Evolutionary conservation across 2,888 invertebrate genomes (phyloP), one percentile per base, ranked within the genome.

Genomic region (Gryllus longicercus): DNA sequence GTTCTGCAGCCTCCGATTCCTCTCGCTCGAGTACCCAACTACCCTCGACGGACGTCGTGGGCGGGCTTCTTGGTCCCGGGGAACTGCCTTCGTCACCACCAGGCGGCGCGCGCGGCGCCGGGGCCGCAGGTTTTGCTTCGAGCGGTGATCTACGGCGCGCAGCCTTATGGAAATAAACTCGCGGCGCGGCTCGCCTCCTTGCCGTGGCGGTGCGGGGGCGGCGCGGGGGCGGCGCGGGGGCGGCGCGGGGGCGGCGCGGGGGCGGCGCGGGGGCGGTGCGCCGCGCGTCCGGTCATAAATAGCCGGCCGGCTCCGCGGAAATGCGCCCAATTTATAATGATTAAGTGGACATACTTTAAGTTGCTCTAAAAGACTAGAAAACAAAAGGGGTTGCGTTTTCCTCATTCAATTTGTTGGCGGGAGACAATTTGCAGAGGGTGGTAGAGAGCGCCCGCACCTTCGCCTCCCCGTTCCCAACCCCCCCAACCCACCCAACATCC

Each of bases 91-190:
- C 38, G 38, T 38, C 38, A 5, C 63, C 14, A 16, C 63, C 63
- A 63, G n/a, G 16, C 63, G 16, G n/a, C 16, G 63, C n/a, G 16
- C 63, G n/a, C 11, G 63, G 16, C 63, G 14, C 63, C 63, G 14
- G 63, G n/a, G n/a, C 38, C 38, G n/a, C 63, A 63, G 63, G 63
- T 63, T 63, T 63, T 63, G 63, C 63, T 63, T 14, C 63, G 14
- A 14, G n/a, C 38, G 0, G 14, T 63, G 63, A 63, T 63, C 63
- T 63, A 63, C 63, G 63, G 63, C 63, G 63, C n/a, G 63, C n/a
- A 63, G n/a, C 63, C 16, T 63, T 63, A 63, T 63, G 63, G 63
- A 63, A 63, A 63, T 63, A 63, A 63, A 63, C 63, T 63, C n/a
- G 16, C 63, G 5, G 8, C 16, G n/a, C 12, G 63, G 16, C 16